Percentiles rank a stretch among this genome's conserved stretches.
Evolutionary conservation across 1,140 invertebrate species (phyloP).

Genomic region (Pseudoatta argentina): DNA sequence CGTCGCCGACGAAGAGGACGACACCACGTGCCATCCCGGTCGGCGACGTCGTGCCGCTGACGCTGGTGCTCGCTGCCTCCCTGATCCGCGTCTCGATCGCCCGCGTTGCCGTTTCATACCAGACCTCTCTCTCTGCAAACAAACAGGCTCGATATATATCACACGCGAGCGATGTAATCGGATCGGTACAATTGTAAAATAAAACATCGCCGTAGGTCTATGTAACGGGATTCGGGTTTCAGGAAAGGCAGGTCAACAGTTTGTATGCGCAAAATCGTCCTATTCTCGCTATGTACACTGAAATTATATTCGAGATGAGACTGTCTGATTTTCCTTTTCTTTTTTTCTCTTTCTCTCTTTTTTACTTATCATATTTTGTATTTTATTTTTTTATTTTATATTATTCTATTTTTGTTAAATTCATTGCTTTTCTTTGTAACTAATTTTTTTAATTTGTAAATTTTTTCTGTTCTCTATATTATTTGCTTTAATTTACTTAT

Average conservation of each 20-base stretch:
- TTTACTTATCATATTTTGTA: not conserved
- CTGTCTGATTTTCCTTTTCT: not conserved
- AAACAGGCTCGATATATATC: constrained; percentile 35
- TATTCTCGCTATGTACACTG: not conserved
- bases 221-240: constrained; percentile 6
- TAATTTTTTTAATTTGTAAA: not conserved
- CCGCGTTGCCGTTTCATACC: constrained; percentile 79
- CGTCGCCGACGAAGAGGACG: constrained; percentile 94
- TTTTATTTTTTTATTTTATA: no score
- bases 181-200: constrained; percentile 1
- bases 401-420: no score
- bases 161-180: not conserved
- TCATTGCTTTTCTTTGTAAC: no score
- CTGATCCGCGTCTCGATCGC: constrained; percentile 79
- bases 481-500: no score
- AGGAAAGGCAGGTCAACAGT: constrained; percentile 9
- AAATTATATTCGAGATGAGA: constrained; percentile 15
- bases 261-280: not conserved
- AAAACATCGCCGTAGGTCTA: not conserved
- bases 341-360: not conserved
- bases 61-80: constrained; percentile 70
- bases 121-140: constrained; percentile 78
- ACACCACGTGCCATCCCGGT: constrained; percentile 84
- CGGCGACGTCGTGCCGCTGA: constrained; percentile 73
- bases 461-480: no score